phyloP scores from a whole-genome alignment of 2,113 vertebrate genomes.

The Elaphurus davidianus region DNA sequence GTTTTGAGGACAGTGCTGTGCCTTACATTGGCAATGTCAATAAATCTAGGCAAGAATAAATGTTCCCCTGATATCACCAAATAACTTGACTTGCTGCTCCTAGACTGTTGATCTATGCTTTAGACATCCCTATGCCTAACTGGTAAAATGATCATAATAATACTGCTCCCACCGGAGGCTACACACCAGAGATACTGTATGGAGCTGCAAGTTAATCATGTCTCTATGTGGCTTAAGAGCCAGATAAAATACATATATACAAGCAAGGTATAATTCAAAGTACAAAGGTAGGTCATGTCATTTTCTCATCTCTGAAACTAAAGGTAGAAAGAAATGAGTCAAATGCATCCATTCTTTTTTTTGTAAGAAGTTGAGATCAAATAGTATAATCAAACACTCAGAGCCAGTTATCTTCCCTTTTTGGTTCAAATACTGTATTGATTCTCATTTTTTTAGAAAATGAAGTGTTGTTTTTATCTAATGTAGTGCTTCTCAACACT shows the following conservation, averaged over 20 bases:
- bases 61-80: not conserved
- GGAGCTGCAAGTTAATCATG: not conserved
- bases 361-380: not conserved
- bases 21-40: not conserved
- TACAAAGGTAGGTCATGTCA: not conserved
- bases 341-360: not conserved
- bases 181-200: not conserved
- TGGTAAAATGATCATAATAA: not conserved
- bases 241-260: not conserved
- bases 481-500: not conserved
- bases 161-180: not conserved
- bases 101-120: not conserved
- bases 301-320: not conserved
- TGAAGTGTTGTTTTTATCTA: not conserved
- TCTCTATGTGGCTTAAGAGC: not conserved
- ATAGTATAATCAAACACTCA: not conserved
- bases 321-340: not conserved
- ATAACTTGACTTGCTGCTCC: not conserved
- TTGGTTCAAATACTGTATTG: not conserved
- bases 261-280: not conserved
- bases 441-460: conserved; percentile 3
- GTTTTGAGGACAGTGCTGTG: not conserved
- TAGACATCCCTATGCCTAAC: not conserved
- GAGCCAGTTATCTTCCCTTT: not conserved
- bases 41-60: not conserved